phyloP scores from a whole-genome alignment of 2,797 vertebrate genomes.

The Channa striata region DNA sequence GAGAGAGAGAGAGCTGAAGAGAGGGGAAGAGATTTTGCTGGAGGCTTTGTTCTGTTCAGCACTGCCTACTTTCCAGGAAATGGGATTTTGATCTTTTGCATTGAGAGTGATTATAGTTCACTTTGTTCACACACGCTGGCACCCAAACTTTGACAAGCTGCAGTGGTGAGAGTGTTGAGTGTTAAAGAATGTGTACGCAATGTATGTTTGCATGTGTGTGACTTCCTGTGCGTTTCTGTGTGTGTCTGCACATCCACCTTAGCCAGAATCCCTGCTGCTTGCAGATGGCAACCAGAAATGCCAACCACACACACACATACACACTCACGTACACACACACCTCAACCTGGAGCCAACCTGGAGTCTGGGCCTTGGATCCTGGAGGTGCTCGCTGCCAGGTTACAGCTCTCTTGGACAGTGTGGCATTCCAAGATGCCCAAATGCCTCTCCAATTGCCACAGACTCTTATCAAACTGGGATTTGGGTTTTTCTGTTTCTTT shows the following conservation, averaged over 20 bases:
- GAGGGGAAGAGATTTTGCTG: constrained; percentile 40
- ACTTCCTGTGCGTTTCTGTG: constrained; percentile 16
- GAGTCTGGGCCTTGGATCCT: constrained; percentile 69
- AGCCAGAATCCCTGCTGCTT: constrained; percentile 75
- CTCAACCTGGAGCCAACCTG: constrained; percentile 64
- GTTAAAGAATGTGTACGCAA: constrained; percentile 32
- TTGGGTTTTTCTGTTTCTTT: constrained; percentile 27
- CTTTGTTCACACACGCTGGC: constrained; percentile 60
- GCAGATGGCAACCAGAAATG: constrained; percentile 81
- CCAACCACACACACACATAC: constrained; percentile 57
- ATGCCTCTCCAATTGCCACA: constrained; percentile 55
- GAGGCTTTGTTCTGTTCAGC: constrained; percentile 59
- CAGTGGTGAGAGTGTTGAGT: constrained; percentile 29
- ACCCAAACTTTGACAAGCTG: constrained; percentile 55
- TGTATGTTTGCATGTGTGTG: constrained; percentile 29
- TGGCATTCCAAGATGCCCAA: constrained; percentile 52
- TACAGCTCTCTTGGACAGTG: constrained; percentile 59
- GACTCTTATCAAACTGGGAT: constrained; percentile 46
- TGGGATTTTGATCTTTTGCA: constrained; percentile 73
- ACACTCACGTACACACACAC: constrained; percentile 25
- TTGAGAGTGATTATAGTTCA: constrained; percentile 69
- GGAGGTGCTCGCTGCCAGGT: constrained; percentile 72
- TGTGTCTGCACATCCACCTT: constrained; percentile 39
- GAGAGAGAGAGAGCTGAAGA: constrained; percentile 4
- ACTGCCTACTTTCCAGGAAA: constrained; percentile 62